Evolutionary conservation across 1,140 invertebrate genomes (phyloP), one percentile per base, ranked within the genome.

Genomic region (Pararge aegeria): DNA sequence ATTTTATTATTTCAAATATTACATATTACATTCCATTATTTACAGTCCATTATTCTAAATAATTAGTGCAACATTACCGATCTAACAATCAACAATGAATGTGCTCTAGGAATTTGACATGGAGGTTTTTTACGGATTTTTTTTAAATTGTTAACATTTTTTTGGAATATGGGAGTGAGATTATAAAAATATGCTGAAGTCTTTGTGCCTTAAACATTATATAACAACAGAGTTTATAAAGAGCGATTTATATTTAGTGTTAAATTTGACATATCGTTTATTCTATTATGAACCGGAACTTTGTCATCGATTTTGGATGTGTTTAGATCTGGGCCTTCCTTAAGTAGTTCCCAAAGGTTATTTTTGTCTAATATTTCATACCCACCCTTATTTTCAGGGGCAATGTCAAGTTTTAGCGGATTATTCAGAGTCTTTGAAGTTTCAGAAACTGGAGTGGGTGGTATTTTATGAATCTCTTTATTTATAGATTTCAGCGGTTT

Each of bases 291-390:
- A 24, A 77, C 60, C 63, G 85, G 70, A 61, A 80, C 56, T 69
- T 87, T 84, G 62, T 83, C 78, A 29, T 87, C 80, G 55, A 83
- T 65, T 71, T 83, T 86, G n/a, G 66, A 51, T 27, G 64, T 55
- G 61, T 80, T 80, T 29, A 60, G 27, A 56, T 81, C 71, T 7
- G 83, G 66, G 24, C 71, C 91, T 79, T 93, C 92, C 68, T 92
- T 92, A 5, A 93, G 78, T 60, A 93, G 77, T 42, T 91, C 91
- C 92, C 92, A 93, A 21, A 93, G 68, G 62, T 89, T 89, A 56
- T 92, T 92, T 68, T 91, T 92, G 61, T 93, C 91, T 37, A 93
- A 72, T 50, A 93, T 89, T 52, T 92, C 87, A 55, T 91, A 91
- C 27, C 91, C 83, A 67, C 89, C 90, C 64, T 87, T 92, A 58